Evolutionary conservation across 2,888 invertebrate genomes (phyloP).

Genomic region (Patella depressa): DNA sequence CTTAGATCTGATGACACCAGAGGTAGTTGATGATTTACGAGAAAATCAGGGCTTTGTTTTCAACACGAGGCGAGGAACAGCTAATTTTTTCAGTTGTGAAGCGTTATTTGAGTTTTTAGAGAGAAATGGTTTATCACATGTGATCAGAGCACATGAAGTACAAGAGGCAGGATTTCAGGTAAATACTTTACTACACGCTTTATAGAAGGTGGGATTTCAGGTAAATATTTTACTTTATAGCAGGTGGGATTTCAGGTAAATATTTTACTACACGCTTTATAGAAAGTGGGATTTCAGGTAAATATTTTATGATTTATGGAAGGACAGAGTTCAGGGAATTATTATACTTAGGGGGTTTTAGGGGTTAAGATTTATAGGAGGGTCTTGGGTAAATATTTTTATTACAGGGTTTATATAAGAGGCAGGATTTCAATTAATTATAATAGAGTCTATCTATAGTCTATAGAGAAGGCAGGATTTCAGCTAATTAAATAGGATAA

Average conservation of each 20-base stretch:
- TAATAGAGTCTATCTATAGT: no score
- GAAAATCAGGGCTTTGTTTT: conserved; percentile 77
- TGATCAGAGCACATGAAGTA: conserved; percentile 83
- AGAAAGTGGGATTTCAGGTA: no score
- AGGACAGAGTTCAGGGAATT: no score
- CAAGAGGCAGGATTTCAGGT: conserved; percentile 82
- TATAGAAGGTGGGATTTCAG: no score
- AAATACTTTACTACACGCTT: conserved; percentile 3
- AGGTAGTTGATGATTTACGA: conserved; percentile 60
- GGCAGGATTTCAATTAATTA: no score
- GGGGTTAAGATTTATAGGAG: no score
- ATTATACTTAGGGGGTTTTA: no score
- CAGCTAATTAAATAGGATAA: conserved; percentile 73
- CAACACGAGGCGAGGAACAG: conserved; percentile 81
- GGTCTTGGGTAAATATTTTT: no score
- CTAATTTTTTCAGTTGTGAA: conserved; percentile 80
- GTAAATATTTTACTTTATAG: no score
- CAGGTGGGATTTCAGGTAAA: conserved; percentile 82
- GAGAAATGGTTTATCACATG: conserved; percentile 79
- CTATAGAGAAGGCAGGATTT: conserved; percentile 75
- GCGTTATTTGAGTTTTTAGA: conserved; percentile 80
- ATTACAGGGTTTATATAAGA: no score
- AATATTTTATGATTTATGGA: no score
- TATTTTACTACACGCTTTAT: not conserved
- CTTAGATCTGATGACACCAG: conserved; percentile 57